Evolutionary conservation across 2,888 invertebrate species (phyloP).

Genomic region (Zelleria hepariella): DNA sequence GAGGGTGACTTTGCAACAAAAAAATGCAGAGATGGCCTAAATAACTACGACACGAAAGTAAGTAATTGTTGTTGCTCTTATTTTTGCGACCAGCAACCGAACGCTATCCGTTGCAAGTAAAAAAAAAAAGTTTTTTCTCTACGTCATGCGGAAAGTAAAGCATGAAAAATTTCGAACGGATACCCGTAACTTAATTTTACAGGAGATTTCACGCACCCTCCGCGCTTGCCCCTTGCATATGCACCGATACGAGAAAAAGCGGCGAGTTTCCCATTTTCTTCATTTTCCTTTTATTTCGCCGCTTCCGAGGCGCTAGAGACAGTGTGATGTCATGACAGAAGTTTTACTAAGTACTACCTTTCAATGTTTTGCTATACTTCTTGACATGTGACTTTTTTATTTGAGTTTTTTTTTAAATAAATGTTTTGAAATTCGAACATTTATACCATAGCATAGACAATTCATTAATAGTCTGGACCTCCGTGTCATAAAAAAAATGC

Average conservation of each 20-base stretch:
- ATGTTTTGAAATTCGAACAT: too few relatives aligned
- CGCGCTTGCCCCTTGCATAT: slow-evolving; percentile 38
- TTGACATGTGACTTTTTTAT: too few relatives aligned
- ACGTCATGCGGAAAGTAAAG: slow-evolving; percentile 45
- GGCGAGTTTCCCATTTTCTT: slow-evolving; percentile 38
- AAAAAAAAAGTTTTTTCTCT: slow-evolving; percentile 45
- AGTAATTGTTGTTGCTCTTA: neutral
- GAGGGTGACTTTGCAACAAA: too few relatives aligned
- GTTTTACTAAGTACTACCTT: neutral
- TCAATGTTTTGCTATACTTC: neutral
- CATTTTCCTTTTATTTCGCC: slow-evolving; percentile 42
- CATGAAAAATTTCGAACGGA: slow-evolving; percentile 57
- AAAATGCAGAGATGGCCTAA: too few relatives aligned
- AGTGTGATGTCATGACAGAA: slow-evolving; percentile 24
- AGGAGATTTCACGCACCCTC: slow-evolving; percentile 45
- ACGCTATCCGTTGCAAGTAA: slow-evolving; percentile 23
- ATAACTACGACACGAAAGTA: too few relatives aligned
- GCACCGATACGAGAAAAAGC: slow-evolving; percentile 34
- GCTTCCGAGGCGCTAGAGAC: slow-evolving; percentile 45
- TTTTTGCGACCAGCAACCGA: neutral
- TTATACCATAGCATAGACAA: too few relatives aligned
- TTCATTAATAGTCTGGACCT: too few relatives aligned
- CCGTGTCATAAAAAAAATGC: too few relatives aligned
- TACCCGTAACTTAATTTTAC: slow-evolving; percentile 58
- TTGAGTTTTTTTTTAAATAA: too few relatives aligned